These are phyloP conservation scores for Heliconius sara DNA, from an alignment of 2,888 invertebrate species.

Conservation along the genomic window DNA sequence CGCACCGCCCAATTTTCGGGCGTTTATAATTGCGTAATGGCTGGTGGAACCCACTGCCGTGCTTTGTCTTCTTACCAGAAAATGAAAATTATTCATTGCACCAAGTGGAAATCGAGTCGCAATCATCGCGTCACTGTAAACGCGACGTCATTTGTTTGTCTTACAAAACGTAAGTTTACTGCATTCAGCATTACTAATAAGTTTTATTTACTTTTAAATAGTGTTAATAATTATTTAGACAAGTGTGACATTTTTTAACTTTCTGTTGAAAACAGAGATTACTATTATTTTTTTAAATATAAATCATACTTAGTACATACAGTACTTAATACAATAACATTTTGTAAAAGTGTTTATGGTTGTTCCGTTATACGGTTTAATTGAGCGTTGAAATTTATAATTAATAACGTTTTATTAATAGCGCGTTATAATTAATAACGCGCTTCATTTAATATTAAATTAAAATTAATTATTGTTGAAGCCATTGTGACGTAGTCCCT, in stretches of 20 bases:
- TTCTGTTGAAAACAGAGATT: not conserved
- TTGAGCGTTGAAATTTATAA: slow-evolving; percentile 5
- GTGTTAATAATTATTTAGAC: not conserved
- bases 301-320: not conserved
- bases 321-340: not conserved
- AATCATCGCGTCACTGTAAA: not conserved
- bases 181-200: not conserved
- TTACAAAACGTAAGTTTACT: not conserved
- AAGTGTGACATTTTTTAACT: not conserved
- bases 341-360: not conserved
- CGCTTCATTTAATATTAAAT: not conserved
- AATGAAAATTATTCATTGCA: not conserved
- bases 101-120: not conserved
- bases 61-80: not conserved
- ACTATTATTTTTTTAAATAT: not conserved
- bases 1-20: not conserved
- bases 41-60: not conserved
- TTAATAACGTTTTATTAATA: not conserved
- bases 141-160: not conserved
- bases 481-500: not conserved
- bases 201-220: not conserved
- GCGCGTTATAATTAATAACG: slow-evolving; percentile 1
- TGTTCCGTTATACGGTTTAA: not conserved
- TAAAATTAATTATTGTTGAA: not conserved
- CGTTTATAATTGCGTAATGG: not conserved